phyloP scores from a whole-genome alignment of 2,888 invertebrate species.

The Cerastis rubricosa region DNA sequence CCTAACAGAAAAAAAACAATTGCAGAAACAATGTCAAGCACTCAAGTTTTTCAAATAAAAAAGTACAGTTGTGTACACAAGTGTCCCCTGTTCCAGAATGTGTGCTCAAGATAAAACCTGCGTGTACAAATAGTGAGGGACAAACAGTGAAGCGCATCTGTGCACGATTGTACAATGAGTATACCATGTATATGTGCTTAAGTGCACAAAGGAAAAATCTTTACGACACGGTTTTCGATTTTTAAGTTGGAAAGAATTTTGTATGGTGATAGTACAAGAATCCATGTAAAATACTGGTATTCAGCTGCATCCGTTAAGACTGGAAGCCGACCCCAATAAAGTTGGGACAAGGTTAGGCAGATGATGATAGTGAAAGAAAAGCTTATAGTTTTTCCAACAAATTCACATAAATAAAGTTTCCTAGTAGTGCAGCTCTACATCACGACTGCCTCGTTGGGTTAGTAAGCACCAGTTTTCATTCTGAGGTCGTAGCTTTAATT shows the following conservation, averaged over 20 bases:
- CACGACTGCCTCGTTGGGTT: neutral
- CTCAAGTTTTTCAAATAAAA: conserved; percentile 29
- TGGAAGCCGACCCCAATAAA: too few relatives aligned
- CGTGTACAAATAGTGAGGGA: conserved; percentile 46
- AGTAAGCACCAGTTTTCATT: neutral
- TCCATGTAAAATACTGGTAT: too few relatives aligned
- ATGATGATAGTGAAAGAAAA: too few relatives aligned
- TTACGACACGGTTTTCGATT: conserved; percentile 11
- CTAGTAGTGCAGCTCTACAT: neutral
- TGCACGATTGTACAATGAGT: conserved; percentile 53
- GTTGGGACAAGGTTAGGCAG: too few relatives aligned
- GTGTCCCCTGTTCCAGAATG: conserved; percentile 48
- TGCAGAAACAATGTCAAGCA: conserved; percentile 10
- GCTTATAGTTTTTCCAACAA: neutral
- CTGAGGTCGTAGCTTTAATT: neutral
- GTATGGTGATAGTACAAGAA: neutral
- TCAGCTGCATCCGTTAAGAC: too few relatives aligned
- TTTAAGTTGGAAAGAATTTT: neutral
- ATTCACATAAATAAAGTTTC: neutral
- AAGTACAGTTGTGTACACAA: conserved; percentile 57
- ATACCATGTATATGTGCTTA: conserved; percentile 9
- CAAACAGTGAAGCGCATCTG: conserved; percentile 56
- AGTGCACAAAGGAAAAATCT: conserved; percentile 7
- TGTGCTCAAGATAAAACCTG: conserved; percentile 57
- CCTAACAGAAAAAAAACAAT: neutral